These are phyloP conservation scores for Macropis europaea DNA, from an alignment of 2,888 invertebrate genomes.

Conservation along the genomic window DNA sequence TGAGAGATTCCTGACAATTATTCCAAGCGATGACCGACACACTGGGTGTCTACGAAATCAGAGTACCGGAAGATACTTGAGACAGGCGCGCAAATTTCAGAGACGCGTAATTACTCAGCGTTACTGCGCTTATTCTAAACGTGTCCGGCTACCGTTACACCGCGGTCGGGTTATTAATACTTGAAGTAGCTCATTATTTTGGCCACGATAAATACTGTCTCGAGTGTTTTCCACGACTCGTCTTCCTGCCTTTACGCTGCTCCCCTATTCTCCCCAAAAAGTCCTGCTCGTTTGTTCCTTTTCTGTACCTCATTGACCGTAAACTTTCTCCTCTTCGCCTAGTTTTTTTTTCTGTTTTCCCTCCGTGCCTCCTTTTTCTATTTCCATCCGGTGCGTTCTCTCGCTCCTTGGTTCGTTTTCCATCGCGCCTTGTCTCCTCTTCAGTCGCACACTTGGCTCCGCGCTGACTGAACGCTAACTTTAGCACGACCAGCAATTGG, in stretches of 20 bases:
- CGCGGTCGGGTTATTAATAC: slow-evolving; percentile 62
- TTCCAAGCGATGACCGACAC: neutral
- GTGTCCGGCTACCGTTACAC: slow-evolving; percentile 32
- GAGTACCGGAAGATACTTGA: slow-evolving; percentile 22
- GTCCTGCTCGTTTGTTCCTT: neutral
- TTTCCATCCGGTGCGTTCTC: slow-evolving; percentile 8
- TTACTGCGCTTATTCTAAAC: slow-evolving; percentile 38
- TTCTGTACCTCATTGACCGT: neutral
- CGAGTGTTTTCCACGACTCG: slow-evolving; percentile 20
- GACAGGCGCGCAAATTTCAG: slow-evolving; percentile 22
- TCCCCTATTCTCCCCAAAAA: neutral
- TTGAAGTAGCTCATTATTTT: slow-evolving; percentile 59
- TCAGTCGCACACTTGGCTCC: slow-evolving; percentile 59
- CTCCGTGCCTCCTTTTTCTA: neutral
- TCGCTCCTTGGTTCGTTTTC: slow-evolving; percentile 2
- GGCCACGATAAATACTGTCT: slow-evolving; percentile 43
- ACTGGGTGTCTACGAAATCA: neutral
- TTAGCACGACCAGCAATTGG: slow-evolving; percentile 73
- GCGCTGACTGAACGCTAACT: slow-evolving; percentile 69
- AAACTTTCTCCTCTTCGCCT: slow-evolving; percentile 3
- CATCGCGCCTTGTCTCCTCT: neutral
- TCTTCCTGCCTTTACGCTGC: neutral
- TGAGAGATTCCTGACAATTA: neutral
- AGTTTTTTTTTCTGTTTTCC: slow-evolving; percentile 17
- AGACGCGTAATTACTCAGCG: slow-evolving; percentile 32